These are phyloP conservation scores for Ophonus ardosiacus DNA, from an alignment of 2,888 invertebrate genomes.

Conservation along the genomic window DNA sequence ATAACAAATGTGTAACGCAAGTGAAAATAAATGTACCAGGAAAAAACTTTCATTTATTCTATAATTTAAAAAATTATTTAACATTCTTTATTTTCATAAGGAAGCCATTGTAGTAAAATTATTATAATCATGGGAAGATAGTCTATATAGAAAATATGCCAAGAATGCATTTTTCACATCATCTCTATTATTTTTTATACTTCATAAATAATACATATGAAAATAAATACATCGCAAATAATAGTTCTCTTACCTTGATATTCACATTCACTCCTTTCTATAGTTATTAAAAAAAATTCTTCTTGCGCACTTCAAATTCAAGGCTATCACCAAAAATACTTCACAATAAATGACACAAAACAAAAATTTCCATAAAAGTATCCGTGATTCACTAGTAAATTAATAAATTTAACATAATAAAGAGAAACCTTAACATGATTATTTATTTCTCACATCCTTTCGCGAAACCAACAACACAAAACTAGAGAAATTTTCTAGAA, in stretches of 20 bases:
- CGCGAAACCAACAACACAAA: neutral
- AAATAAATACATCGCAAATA: slow-evolving; percentile 30
- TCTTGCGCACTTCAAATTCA: neutral
- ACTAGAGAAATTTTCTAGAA: slow-evolving; percentile 7
- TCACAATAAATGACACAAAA: neutral
- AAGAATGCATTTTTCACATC: neutral
- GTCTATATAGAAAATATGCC: neutral
- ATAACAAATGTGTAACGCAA: too few species aligned
- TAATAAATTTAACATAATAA: slow-evolving; percentile 3
- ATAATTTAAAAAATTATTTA: neutral
- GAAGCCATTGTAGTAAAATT: neutral
- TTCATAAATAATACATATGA: neutral
- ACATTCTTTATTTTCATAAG: neutral
- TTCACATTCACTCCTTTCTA: slow-evolving; percentile 27
- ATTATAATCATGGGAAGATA: neutral
- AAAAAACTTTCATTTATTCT: neutral
- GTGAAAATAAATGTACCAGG: neutral
- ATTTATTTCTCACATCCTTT: slow-evolving; percentile 8
- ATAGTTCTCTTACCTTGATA: slow-evolving; percentile 25
- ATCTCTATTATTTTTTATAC: neutral
- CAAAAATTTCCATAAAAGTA: neutral
- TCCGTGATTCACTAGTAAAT: slow-evolving; percentile 2
- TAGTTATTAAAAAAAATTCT: neutral
- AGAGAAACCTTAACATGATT: slow-evolving; percentile 8
- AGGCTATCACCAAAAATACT: slow-evolving; percentile 5